These are phyloP conservation scores for Shinisaurus crocodilurus DNA, from an alignment of 2,113 vertebrate species.

Conservation along the genomic window DNA sequence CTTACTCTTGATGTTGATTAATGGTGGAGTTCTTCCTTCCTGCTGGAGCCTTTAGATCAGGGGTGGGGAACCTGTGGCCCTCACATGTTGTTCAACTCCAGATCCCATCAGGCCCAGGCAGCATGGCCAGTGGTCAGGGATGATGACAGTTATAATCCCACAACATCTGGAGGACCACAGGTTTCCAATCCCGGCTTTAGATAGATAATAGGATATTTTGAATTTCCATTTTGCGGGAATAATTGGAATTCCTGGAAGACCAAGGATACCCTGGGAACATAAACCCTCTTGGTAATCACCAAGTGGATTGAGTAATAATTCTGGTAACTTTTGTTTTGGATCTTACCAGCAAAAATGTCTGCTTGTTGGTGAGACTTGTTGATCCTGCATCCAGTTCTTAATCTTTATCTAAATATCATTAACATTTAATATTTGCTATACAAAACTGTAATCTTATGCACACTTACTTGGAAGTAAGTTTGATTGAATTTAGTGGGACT, in stretches of 20 bases:
- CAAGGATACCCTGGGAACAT: not conserved
- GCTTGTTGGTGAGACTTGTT: not conserved
- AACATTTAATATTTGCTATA: not conserved
- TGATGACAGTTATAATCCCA: too few species aligned
- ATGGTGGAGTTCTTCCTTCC: not conserved
- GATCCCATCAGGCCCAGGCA: not conserved
- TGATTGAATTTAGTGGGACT: not conserved
- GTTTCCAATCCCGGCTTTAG: not conserved
- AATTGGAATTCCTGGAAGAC: not conserved
- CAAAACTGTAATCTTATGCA: not conserved
- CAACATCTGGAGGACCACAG: not conserved
- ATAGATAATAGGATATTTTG: not conserved
- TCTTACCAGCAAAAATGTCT: not conserved
- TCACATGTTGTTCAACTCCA: not conserved
- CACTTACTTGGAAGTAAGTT: not conserved
- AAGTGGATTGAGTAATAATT: not conserved
- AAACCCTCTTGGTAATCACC: not conserved
- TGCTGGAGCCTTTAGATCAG: not conserved
- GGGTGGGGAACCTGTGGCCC: not conserved
- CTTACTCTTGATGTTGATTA: accelerated
- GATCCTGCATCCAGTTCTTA: not conserved
- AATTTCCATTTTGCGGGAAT: not conserved
- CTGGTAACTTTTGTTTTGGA: not conserved
- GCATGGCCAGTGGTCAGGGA: not conserved
- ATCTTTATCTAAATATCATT: not conserved